A percentile compares a stretch with the other conserved stretches of the same genome.
Evolutionary conservation across 2,888 invertebrate genomes (phyloP).

Genomic region (Drosophila nr. perissopoda): DNA sequence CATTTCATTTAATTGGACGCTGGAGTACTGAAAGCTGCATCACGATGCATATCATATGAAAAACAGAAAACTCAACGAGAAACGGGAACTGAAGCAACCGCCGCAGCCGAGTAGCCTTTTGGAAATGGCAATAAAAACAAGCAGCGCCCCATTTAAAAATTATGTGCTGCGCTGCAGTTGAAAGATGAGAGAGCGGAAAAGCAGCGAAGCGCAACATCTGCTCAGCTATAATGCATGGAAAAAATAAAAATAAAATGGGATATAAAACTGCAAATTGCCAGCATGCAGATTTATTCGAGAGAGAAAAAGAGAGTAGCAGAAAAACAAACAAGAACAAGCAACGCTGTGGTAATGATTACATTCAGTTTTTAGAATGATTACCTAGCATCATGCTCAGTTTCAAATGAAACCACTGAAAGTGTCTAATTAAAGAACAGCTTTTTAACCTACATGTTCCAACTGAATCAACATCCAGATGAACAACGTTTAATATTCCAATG

Average conservation of each 20-base stretch:
- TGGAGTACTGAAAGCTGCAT: slow-evolving; percentile 77
- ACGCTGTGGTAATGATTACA: slow-evolving; percentile 14
- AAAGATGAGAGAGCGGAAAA: slow-evolving; percentile 18
- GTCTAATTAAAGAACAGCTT: slow-evolving; percentile 6
- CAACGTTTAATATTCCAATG: background rate
- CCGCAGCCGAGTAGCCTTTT: slow-evolving; percentile 22
- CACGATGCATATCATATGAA: slow-evolving; percentile 73
- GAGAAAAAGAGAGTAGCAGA: slow-evolving; percentile 2
- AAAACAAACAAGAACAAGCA: background rate
- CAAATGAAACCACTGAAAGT: slow-evolving; percentile 5
- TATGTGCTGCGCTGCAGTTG: slow-evolving; percentile 58
- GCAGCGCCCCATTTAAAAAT: slow-evolving; percentile 78
- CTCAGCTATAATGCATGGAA: slow-evolving; percentile 40
- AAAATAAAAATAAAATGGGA: background rate
- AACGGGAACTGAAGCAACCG: slow-evolving; percentile 37
- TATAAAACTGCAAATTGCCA: slow-evolving; percentile 41
- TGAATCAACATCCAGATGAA: background rate
- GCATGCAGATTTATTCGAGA: slow-evolving; percentile 37
- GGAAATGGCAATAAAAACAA: slow-evolving; percentile 74
- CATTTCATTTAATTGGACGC: slow-evolving; percentile 80
- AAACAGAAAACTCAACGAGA: slow-evolving; percentile 5
- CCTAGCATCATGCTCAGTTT: slow-evolving; percentile 3
- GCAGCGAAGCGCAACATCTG: slow-evolving; percentile 48
- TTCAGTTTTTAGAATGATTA: slow-evolving; percentile 25
- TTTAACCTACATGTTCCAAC: background rate